Conservation (phyloP, 1,140 invertebrate genomes). For the Ceratina australensis region DNA sequence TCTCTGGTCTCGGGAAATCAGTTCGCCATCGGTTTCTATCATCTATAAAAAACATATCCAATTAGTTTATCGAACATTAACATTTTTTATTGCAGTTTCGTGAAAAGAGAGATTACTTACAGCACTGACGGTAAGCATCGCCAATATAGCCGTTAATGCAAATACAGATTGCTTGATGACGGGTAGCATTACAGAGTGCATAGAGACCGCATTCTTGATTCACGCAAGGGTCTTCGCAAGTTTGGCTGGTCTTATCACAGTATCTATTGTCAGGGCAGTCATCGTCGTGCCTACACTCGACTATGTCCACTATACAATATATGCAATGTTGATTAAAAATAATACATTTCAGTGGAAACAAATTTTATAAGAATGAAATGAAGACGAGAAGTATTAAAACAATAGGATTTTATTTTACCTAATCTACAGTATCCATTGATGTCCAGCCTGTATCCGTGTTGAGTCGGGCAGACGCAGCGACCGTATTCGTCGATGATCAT, state of each 20-base stretch:
- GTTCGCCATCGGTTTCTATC: slow-evolving; percentile 82
- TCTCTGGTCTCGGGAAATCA: slow-evolving; percentile 91
- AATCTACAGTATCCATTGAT: slow-evolving; percentile 84
- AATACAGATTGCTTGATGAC: slow-evolving; percentile 88
- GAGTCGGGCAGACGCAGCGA: slow-evolving; percentile 88
- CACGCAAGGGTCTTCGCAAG: slow-evolving; percentile 88
- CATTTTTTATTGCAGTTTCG: too few relatives aligned
- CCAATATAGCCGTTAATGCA: slow-evolving; percentile 87
- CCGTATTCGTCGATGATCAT: slow-evolving; percentile 87
- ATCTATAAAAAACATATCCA: slow-evolving; percentile 58
- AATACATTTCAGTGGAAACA: not conserved
- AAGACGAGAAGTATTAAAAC: not conserved
- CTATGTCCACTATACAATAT: slow-evolving; percentile 69
- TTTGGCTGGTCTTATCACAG: slow-evolving; percentile 85
- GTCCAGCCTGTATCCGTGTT: slow-evolving; percentile 86
- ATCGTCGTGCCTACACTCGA: slow-evolving; percentile 86
- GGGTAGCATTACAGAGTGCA: slow-evolving; percentile 88
- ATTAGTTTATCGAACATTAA: not conserved
- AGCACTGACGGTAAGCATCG: slow-evolving; percentile 85
- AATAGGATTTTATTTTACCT: slow-evolving; percentile 55
- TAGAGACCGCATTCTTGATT: slow-evolving; percentile 86
- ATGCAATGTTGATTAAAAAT: not conserved
- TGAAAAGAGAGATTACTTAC: slow-evolving; percentile 70
- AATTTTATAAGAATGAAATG: not conserved
- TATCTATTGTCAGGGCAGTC: slow-evolving; percentile 89